phyloP scores from a whole-genome alignment of 2,797 vertebrate genomes.

The Oreortyx pictus region DNA sequence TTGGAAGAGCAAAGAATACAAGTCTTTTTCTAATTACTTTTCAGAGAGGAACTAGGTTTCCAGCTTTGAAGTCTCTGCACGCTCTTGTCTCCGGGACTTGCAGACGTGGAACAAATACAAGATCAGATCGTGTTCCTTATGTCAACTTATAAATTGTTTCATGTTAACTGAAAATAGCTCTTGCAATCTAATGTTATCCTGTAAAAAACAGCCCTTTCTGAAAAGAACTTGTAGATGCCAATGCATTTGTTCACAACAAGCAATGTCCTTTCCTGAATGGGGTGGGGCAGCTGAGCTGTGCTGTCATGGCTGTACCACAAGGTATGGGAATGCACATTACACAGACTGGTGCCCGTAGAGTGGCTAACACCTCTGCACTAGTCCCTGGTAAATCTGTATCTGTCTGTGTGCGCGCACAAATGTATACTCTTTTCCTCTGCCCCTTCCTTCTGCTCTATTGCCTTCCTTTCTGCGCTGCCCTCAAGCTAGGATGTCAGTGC shows the following conservation, averaged over 20 bases:
- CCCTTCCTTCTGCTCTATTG: background rate
- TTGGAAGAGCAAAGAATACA: background rate
- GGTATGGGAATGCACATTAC: background rate
- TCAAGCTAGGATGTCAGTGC: background rate
- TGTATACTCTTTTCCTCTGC: background rate
- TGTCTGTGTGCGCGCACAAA: background rate
- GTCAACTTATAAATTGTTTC: background rate
- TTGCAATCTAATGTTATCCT: background rate
- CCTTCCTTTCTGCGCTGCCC: background rate
- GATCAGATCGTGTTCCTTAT: background rate
- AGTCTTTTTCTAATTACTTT: background rate
- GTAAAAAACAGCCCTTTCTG: fast-evolving
- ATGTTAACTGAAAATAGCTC: background rate
- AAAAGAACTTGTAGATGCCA: fast-evolving
- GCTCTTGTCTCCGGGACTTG: background rate
- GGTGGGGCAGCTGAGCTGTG: background rate
- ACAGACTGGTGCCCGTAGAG: background rate
- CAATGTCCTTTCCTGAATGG: fast-evolving
- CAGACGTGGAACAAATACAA: background rate
- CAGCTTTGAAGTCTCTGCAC: background rate
- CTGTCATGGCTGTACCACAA: background rate
- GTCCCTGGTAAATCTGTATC: constrained; percentile 7
- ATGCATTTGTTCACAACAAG: background rate
- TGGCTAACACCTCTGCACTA: background rate
- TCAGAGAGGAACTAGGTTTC: background rate